Percentiles rank a stretch among this genome's conserved stretches.
Conservation (phyloP, 1,140 invertebrate genomes). For the Anastrepha obliqua region DNA sequence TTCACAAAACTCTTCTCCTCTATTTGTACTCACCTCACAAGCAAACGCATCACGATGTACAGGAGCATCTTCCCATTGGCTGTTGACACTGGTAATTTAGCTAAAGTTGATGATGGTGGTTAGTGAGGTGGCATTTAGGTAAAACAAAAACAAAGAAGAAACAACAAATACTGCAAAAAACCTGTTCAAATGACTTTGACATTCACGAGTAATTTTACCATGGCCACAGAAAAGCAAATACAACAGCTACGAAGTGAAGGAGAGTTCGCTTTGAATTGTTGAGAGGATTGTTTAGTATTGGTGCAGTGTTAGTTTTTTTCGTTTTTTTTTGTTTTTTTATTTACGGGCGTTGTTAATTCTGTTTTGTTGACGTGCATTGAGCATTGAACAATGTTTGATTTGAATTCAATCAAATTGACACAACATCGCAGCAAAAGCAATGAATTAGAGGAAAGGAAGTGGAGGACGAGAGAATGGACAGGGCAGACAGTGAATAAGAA, state of each 20-base stretch:
- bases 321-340: conserved; percentile 4
- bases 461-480: neutral
- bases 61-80: conserved; percentile 17
- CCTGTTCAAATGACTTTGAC: conserved; percentile 69
- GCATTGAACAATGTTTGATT: conserved; percentile 63
- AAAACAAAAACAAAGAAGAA: conserved; percentile 36
- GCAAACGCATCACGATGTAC: neutral
- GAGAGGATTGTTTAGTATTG: neutral
- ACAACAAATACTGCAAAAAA: conserved; percentile 48
- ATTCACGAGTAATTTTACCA: conserved; percentile 61
- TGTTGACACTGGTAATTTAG: conserved; percentile 44
- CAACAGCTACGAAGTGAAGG: neutral
- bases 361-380: conserved; percentile 35
- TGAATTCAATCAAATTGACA: conserved; percentile 73
- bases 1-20: neutral
- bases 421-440: neutral
- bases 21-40: too few relatives aligned
- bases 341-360: conserved; percentile 32
- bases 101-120: conserved; percentile 46
- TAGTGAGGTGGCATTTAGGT: conserved; percentile 41
- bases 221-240: neutral
- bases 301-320: neutral
- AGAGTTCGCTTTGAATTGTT: conserved; percentile 37
- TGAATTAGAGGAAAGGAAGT: neutral
- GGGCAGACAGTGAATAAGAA: neutral